A percentile compares a stretch with the other conserved stretches of the same genome.
phyloP scores from a whole-genome alignment of 2,113 vertebrate genomes.

The Ageneiosus marmoratus region DNA sequence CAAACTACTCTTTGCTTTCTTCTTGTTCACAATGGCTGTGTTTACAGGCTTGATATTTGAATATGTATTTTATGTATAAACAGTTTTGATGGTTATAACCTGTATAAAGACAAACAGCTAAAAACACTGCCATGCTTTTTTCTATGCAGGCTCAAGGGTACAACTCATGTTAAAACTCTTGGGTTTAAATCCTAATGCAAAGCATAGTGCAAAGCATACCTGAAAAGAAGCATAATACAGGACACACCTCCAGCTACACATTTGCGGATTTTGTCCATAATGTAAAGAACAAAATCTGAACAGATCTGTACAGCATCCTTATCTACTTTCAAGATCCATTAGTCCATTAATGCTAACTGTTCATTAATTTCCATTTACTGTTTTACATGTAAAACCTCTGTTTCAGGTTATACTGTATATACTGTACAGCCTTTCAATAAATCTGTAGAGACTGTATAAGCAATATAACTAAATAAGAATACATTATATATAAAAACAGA shows the following conservation, averaged over 20 bases:
- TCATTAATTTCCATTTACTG: background rate
- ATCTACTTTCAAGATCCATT: background rate
- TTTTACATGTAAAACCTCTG: background rate
- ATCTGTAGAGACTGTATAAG: too few relatives aligned
- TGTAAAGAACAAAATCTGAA: background rate
- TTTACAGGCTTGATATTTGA: background rate
- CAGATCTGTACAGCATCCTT: background rate
- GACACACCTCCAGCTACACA: background rate
- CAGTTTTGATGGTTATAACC: too few relatives aligned
- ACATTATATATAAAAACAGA: too few relatives aligned
- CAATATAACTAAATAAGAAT: too few relatives aligned
- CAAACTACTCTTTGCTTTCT: background rate
- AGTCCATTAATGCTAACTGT: too few relatives aligned
- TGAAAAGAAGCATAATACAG: background rate
- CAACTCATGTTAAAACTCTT: slow-evolving; percentile 1
- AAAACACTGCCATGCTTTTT: slow-evolving; percentile 15
- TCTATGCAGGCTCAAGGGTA: background rate
- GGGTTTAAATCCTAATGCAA: background rate
- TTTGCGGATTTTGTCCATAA: background rate
- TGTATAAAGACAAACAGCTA: slow-evolving; percentile 14
- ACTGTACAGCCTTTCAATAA: too few relatives aligned
- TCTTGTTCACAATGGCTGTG: slow-evolving; percentile 6
- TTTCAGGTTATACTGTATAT: too few relatives aligned
- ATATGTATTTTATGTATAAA: background rate
- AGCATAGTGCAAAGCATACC: background rate